These are phyloP conservation scores for Augiades crinisus DNA, from an alignment of 2,888 invertebrate genomes.

Conservation along the genomic window DNA sequence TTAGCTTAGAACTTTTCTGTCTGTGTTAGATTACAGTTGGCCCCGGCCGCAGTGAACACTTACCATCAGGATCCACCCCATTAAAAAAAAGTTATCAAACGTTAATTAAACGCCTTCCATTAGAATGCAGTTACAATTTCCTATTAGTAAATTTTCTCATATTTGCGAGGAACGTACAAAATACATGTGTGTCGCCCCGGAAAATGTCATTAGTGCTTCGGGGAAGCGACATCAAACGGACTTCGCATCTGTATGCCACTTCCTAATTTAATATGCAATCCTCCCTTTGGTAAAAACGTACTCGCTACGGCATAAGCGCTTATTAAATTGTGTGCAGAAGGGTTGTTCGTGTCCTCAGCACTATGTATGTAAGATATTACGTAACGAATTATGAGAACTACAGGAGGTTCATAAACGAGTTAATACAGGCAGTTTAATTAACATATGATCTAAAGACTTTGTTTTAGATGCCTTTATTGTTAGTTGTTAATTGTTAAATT, in stretches of 20 bases:
- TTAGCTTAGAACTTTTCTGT: too few species aligned
- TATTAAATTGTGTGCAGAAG: slow-evolving; percentile 65
- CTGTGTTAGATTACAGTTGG: too few species aligned
- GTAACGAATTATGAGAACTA: slow-evolving; percentile 1
- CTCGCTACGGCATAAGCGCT: slow-evolving; percentile 53
- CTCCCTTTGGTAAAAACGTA: slow-evolving; percentile 69
- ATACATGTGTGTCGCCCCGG: slow-evolving; percentile 55
- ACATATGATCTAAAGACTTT: neutral
- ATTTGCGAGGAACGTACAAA: slow-evolving; percentile 28
- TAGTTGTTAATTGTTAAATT: neutral
- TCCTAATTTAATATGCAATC: slow-evolving; percentile 73
- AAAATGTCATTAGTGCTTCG: slow-evolving; percentile 73
- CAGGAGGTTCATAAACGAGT: slow-evolving; percentile 2
- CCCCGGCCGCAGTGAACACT: too few species aligned
- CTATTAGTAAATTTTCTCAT: neutral
- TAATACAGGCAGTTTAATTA: slow-evolving; percentile 7
- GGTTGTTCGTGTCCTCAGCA: slow-evolving; percentile 41
- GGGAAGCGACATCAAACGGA: slow-evolving; percentile 73
- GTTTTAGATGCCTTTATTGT: neutral
- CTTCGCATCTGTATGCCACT: slow-evolving; percentile 63
- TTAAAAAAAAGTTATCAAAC: too few species aligned
- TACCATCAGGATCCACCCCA: too few species aligned
- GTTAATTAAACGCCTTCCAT: too few species aligned
- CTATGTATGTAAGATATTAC: slow-evolving; percentile 33
- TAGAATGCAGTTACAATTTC: neutral